Percentiles rank a stretch among this genome's conserved stretches.
These are phyloP conservation scores for Podarcis lilfordi DNA, from an alignment of 2,797 vertebrate genomes.

Conservation along the genomic window DNA sequence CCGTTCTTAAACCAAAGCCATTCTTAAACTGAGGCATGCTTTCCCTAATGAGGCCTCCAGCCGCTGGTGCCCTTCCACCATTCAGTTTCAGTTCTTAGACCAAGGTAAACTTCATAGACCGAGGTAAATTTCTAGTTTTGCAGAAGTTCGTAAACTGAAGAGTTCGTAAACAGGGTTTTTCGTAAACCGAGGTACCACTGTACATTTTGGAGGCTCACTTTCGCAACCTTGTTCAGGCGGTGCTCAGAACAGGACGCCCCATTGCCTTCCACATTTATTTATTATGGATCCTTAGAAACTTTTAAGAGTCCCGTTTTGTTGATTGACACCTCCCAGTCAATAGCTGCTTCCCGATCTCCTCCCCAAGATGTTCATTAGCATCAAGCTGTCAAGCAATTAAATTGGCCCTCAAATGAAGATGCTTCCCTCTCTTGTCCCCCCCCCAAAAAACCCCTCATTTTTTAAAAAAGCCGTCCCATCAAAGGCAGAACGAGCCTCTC, in stretches of 20 bases:
- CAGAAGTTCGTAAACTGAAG: too few relatives aligned
- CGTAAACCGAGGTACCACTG: too few relatives aligned
- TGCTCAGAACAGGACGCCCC: background rate
- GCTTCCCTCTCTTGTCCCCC: rapidly evolving
- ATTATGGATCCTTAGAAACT: background rate
- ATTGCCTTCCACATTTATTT: background rate
- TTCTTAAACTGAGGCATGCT: too few relatives aligned
- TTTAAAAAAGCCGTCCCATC: background rate
- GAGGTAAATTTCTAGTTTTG: too few relatives aligned
- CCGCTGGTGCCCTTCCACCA: too few relatives aligned
- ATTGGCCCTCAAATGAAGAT: background rate
- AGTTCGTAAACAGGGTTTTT: too few relatives aligned
- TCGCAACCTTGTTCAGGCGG: background rate
- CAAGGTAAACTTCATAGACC: too few relatives aligned
- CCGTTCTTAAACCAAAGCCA: too few relatives aligned
- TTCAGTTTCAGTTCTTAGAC: too few relatives aligned
- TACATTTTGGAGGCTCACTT: background rate
- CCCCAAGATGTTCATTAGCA: background rate
- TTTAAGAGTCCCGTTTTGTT: rapidly evolving
- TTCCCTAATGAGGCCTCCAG: too few relatives aligned
- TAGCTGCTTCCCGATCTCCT: rapidly evolving
- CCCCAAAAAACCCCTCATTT: too few relatives aligned
- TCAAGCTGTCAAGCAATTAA: background rate
- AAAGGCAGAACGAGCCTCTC: background rate
- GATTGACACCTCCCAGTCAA: rapidly evolving